These are phyloP conservation scores for Perithous albicinctus DNA, from an alignment of 2,888 invertebrate species.

Conservation along the genomic window DNA sequence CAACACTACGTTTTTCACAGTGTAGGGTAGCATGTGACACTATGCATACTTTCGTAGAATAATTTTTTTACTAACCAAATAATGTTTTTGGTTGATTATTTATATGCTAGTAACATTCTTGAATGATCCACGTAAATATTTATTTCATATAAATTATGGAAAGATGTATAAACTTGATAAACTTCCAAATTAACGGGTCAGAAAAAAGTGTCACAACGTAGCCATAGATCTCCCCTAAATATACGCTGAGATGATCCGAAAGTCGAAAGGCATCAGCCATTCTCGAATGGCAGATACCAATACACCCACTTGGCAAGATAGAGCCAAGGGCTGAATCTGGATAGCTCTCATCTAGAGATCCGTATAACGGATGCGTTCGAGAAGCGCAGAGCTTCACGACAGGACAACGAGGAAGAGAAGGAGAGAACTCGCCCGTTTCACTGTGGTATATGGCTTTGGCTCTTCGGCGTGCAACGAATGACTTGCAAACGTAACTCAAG, in stretches of 20 bases:
- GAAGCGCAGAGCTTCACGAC: conserved; percentile 5
- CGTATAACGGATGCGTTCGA: neutral
- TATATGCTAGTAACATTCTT: no score
- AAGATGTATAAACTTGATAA: no score
- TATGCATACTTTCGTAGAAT: no score
- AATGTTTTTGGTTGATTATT: no score
- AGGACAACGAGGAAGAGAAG: neutral
- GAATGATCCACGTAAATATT: no score
- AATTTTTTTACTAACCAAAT: no score
- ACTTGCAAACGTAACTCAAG: conserved; percentile 53
- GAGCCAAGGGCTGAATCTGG: conserved; percentile 10
- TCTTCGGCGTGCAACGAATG: conserved; percentile 51
- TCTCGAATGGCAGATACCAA: conserved; percentile 58
- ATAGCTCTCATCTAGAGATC: conserved; percentile 50
- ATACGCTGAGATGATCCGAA: conserved; percentile 40
- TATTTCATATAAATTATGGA: no score
- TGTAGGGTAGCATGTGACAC: no score
- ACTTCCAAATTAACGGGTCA: no score
- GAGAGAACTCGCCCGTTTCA: conserved; percentile 32
- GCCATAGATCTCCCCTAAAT: no score
- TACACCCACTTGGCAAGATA: conserved; percentile 55
- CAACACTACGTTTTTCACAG: no score
- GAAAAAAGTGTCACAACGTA: no score
- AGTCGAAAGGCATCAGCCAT: conserved; percentile 41
- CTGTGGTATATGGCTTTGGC: conserved; percentile 4